phyloP scores from a whole-genome alignment of 2,113 vertebrate genomes.

The Addax nasomaculatus region DNA sequence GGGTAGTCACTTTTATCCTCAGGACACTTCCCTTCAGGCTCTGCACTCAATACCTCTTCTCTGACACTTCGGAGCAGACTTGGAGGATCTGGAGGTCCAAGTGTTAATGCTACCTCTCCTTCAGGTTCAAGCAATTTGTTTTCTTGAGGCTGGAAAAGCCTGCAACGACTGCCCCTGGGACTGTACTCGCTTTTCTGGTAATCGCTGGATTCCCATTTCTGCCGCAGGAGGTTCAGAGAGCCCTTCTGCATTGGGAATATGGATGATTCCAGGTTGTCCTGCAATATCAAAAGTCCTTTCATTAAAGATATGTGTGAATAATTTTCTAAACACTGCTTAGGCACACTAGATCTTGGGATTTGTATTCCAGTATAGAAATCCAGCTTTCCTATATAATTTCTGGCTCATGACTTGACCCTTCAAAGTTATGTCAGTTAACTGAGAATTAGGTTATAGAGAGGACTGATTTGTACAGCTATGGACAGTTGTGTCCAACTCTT shows the following conservation, averaged over 20 bases:
- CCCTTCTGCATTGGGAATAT: slow-evolving; percentile 74
- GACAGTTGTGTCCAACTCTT: background rate
- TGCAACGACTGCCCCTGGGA: background rate
- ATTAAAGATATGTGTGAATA: background rate
- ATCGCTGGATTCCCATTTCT: slow-evolving; percentile 75
- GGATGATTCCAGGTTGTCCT: slow-evolving; percentile 71
- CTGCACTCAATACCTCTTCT: background rate
- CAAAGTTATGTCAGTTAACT: background rate
- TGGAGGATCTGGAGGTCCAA: background rate
- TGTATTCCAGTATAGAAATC: background rate
- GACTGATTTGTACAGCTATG: background rate
- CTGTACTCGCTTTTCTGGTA: background rate
- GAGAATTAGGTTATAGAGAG: background rate
- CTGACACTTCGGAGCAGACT: background rate
- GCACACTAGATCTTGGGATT: background rate
- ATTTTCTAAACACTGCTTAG: background rate
- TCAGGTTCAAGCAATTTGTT: background rate
- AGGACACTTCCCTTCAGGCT: background rate
- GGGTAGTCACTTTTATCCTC: background rate
- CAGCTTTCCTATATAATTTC: background rate
- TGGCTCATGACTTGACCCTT: background rate
- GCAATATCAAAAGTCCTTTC: slow-evolving; percentile 54
- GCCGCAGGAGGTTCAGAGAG: slow-evolving; percentile 73
- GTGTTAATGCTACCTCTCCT: fast-evolving
- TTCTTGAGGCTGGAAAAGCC: background rate